Conservation (phyloP, 2,113 vertebrate species). For the Helogale parvula region DNA sequence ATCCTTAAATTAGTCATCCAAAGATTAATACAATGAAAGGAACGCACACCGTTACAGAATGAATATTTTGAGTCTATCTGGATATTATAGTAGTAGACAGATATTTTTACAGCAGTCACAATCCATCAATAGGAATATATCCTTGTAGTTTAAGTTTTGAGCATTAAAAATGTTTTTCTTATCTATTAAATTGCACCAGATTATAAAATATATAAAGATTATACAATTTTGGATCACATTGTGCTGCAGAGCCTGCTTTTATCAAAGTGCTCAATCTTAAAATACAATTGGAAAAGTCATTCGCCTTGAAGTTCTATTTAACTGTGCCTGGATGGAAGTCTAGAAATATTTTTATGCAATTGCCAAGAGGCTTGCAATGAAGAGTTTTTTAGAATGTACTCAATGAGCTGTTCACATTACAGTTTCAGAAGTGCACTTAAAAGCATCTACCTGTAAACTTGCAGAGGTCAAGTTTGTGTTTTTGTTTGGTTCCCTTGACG, state of each 20-base stretch:
- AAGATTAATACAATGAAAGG: neutral
- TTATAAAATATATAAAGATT: neutral
- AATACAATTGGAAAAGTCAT: neutral
- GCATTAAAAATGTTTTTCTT: neutral
- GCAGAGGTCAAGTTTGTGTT: constrained; percentile 77
- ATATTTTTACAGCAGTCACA: neutral
- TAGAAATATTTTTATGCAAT: constrained; percentile 23
- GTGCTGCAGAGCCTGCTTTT: neutral
- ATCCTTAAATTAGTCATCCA: constrained; percentile 18
- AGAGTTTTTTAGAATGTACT: constrained; percentile 38
- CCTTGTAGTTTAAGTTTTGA: neutral
- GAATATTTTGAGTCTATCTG: neutral
- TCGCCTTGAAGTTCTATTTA: neutral
- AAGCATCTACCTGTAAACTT: constrained; percentile 46
- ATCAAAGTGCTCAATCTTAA: neutral
- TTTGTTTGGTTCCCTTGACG: constrained; percentile 77
- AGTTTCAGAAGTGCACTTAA: constrained; percentile 28
- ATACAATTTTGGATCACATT: neutral
- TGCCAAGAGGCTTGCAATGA: constrained; percentile 4
- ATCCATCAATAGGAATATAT: neutral
- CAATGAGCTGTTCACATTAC: neutral
- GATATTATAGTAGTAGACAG: neutral
- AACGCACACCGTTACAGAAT: neutral
- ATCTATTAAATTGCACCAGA: neutral
- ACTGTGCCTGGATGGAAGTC: neutral